Evolutionary conservation across 2,888 invertebrate species (phyloP), one percentile per base, ranked within the genome.

Genomic region (Erpobdella octoculata): DNA sequence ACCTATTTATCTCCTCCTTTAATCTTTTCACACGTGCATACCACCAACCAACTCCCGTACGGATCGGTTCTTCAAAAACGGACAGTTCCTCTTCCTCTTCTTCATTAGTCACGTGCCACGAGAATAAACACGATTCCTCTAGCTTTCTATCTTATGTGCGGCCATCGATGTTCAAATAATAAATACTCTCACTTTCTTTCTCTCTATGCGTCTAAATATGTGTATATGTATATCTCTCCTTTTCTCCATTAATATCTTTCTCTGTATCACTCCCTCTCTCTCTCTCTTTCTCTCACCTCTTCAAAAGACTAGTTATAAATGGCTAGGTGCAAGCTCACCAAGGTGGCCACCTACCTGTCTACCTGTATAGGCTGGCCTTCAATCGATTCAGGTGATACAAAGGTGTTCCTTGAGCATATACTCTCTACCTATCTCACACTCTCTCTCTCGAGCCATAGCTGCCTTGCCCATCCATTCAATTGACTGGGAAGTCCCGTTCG

Each of bases 311-410:
- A 25, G 28, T 53, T 53, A 53, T 28, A 28, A 53, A 53, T 53
- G 53, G 53, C 53, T 53, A 53, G 53, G 53, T 53, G 53, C 53
- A 53, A 28, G 53, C 53, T 53, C 53, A 53, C 53, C 53, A 25
- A 28, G 21, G 53, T 53, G 53, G 53, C 53, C 28, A 53, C 53
- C 53, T 53, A 28, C 53, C 53, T 25, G 53, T 53, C 53, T 53
- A 53, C 53, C 53, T 53, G 53, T 53, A 53, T 53, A 5, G 53
- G 53, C 53, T 53, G 53, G 53, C 53, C 53, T 53, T 53, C 53
- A 53, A 53, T 53, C 53, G 53, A 53, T 53, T 25, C 53, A 53
- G 53, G 53, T 53, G 53, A 53, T 53, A 53, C 53, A 53, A 53
- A 53, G 53, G 53, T 53, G 53, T 53, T 53, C 53, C 28, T 53